Conservation (phyloP, 2,888 invertebrate genomes). For the Drosophila pseudotakahashii region DNA sequence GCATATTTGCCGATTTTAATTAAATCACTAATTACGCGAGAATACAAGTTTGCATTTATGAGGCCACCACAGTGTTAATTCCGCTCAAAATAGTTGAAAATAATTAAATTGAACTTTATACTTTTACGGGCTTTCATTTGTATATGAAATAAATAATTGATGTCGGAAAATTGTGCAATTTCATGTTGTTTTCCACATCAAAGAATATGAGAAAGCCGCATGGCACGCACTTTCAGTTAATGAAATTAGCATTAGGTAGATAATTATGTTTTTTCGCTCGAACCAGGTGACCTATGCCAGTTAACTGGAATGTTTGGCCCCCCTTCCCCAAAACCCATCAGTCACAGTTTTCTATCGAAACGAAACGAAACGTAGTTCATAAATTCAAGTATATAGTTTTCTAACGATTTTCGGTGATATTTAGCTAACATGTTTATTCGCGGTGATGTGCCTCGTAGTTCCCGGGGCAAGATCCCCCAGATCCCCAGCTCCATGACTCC, state of each 20-base stretch:
- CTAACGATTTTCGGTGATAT: neutral
- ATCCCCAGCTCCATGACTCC: conserved; percentile 27
- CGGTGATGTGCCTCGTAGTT: conserved; percentile 27
- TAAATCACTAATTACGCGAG: conserved; percentile 68
- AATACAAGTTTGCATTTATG: conserved; percentile 46
- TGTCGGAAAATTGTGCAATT: conserved; percentile 11
- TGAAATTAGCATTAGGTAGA: conserved; percentile 34
- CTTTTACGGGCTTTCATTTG: neutral
- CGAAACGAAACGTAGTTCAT: conserved; percentile 34
- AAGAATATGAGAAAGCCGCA: conserved; percentile 5
- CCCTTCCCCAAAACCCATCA: neutral
- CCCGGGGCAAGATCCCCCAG: conserved; percentile 6
- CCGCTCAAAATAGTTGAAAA: conserved; percentile 47
- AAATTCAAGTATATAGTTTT: conserved; percentile 55
- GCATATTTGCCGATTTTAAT: conserved; percentile 61
- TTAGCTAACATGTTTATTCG: conserved; percentile 57
- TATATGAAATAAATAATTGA: conserved; percentile 16
- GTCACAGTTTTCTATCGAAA: conserved; percentile 10
- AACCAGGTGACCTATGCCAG: neutral
- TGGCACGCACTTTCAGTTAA: conserved; percentile 16
- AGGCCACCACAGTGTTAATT: conserved; percentile 57
- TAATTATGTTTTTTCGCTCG: conserved; percentile 10
- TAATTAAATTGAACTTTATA: conserved; percentile 48
- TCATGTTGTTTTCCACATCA: conserved; percentile 33
- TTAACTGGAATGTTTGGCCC: neutral